A percentile compares a stretch with the other conserved stretches of the same genome.
Conservation (phyloP, 2,888 invertebrate species). For the Lasius platythorax region DNA sequence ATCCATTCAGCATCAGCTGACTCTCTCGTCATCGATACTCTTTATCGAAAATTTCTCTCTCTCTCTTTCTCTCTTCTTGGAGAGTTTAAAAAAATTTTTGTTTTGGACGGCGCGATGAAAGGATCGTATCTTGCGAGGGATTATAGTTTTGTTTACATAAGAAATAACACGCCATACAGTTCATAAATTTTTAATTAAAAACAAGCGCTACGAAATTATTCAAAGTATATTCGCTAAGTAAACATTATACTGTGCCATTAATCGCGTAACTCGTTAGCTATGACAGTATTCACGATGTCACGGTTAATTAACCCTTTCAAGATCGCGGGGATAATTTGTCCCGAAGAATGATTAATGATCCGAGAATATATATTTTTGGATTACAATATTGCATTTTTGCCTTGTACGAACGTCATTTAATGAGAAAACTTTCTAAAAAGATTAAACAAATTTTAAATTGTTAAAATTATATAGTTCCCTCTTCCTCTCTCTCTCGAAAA, state of each 20-base stretch:
- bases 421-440: neutral
- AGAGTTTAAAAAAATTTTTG: neutral
- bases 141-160: constrained; percentile 16
- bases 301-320: constrained; percentile 26
- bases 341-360: constrained; percentile 2
- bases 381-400: neutral
- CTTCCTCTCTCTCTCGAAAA: neutral
- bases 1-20: neutral
- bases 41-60: constrained; percentile 19
- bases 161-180: neutral
- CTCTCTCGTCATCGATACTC: constrained; percentile 3
- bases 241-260: constrained; percentile 26
- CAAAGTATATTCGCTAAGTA: neutral
- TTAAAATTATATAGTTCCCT: neutral
- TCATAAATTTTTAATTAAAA: neutral
- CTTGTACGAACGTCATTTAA: neutral
- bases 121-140: constrained; percentile 17
- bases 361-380: neutral
- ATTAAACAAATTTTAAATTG: neutral
- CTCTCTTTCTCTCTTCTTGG: neutral
- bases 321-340: neutral
- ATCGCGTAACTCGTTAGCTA: constrained; percentile 20
- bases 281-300: constrained; percentile 26
- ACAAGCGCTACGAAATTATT: constrained; percentile 6
- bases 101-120: constrained; percentile 13